phyloP scores from a whole-genome alignment of 2,113 vertebrate species.

The Rhegmatorhina hoffmannsi region DNA sequence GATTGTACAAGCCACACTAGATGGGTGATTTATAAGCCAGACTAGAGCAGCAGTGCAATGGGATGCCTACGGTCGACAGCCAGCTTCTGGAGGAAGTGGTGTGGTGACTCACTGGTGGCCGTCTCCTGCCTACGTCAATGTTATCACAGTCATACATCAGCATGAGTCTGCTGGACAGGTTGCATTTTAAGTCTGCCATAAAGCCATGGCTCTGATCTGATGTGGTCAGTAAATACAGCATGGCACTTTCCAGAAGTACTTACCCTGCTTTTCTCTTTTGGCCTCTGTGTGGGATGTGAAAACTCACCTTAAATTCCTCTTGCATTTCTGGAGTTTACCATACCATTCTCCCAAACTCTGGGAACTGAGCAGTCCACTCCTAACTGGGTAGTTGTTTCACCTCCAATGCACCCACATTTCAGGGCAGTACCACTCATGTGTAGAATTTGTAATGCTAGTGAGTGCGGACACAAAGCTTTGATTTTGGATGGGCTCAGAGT shows the following conservation, averaged over 20 bases:
- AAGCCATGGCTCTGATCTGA: neutral
- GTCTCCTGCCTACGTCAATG: conserved; percentile 17
- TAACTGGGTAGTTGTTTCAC: neutral
- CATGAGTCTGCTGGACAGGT: conserved; percentile 11
- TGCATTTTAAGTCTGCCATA: neutral
- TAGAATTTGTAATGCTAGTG: neutral
- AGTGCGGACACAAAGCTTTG: neutral
- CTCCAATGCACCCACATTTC: neutral
- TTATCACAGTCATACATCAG: neutral
- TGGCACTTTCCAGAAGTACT: conserved; percentile 1
- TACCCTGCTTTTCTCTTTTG: neutral
- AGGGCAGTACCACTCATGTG: neutral
- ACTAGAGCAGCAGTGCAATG: neutral
- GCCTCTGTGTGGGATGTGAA: neutral
- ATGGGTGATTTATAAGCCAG: neutral
- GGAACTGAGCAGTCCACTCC: neutral
- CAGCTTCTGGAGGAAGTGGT: neutral
- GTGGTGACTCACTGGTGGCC: conserved; percentile 17
- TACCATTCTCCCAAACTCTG: neutral
- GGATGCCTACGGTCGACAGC: neutral
- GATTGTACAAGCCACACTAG: neutral
- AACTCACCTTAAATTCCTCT: conserved; percentile 20
- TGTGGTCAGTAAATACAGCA: neutral
- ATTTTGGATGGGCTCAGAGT: neutral
- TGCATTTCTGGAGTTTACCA: neutral